Conservation (phyloP, 1,140 invertebrate species). For the Homalodisca vitripennis region DNA sequence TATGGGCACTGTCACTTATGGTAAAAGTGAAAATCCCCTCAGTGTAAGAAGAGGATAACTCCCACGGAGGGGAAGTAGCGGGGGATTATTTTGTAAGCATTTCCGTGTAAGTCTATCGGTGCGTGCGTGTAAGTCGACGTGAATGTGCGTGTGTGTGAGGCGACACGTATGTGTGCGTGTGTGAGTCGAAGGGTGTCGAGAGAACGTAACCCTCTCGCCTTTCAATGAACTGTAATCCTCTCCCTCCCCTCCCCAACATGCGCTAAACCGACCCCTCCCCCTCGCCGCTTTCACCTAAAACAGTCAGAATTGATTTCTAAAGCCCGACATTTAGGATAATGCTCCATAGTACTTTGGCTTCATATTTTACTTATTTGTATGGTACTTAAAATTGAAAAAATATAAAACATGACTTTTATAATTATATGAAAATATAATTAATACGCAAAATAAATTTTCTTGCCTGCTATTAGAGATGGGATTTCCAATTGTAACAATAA, state of each 20-base stretch:
- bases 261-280: not conserved
- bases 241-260: not conserved
- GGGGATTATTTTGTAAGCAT: not conserved
- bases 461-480: too few relatives aligned
- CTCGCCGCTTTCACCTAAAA: not conserved
- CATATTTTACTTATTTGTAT: too few relatives aligned
- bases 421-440: too few relatives aligned
- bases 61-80: not conserved
- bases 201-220: slow-evolving; percentile 11
- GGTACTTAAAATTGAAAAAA: too few relatives aligned
- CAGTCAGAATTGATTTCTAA: slow-evolving; percentile 11
- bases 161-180: not conserved
- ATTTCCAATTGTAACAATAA: too few relatives aligned
- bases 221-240: slow-evolving; percentile 13
- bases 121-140: too few relatives aligned
- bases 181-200: not conserved
- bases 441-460: too few relatives aligned
- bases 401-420: too few relatives aligned
- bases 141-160: not conserved
- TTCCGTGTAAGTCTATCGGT: too few relatives aligned
- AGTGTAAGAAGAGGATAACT: not conserved
- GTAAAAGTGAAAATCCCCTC: too few relatives aligned
- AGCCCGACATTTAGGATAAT: slow-evolving; percentile 4
- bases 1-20: too few relatives aligned
- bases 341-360: too few relatives aligned